phyloP scores from a whole-genome alignment of 2,888 invertebrate genomes.

The Drosophila affinis region DNA sequence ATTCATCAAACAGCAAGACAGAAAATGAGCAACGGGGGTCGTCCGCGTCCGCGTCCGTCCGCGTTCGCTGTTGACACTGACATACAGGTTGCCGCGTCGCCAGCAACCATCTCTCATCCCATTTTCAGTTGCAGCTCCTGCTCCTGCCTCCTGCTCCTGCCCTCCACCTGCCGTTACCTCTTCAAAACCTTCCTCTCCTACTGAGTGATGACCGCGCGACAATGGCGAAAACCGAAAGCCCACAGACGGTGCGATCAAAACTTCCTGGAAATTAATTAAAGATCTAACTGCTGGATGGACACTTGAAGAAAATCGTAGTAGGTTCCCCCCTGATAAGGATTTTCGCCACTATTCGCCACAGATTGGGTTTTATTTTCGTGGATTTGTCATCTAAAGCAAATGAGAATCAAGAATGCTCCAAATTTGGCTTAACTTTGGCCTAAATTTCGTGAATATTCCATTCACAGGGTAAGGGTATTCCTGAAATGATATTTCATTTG shows the following conservation, averaged over 20 bases:
- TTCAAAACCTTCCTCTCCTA: slow-evolving; percentile 44
- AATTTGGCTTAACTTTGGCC: too few species aligned
- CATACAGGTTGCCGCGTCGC: slow-evolving; percentile 59
- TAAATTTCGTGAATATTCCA: too few species aligned
- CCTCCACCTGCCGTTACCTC: background rate
- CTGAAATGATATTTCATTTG: too few species aligned
- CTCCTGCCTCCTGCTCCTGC: slow-evolving; percentile 1
- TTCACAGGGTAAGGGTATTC: too few species aligned
- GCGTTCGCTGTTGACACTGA: slow-evolving; percentile 72
- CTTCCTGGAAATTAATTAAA: slow-evolving; percentile 79
- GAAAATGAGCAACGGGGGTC: slow-evolving; percentile 68
- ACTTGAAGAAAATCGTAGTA: slow-evolving; percentile 31
- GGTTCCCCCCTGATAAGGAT: too few species aligned
- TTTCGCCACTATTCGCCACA: too few species aligned
- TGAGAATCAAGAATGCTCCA: too few species aligned
- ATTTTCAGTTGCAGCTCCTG: slow-evolving; percentile 4
- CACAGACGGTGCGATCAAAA: slow-evolving; percentile 59
- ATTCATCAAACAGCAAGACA: slow-evolving; percentile 78
- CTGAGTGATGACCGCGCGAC: slow-evolving; percentile 78
- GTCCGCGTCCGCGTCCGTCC: background rate
- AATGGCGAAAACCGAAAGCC: slow-evolving; percentile 71
- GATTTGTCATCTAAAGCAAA: too few species aligned
- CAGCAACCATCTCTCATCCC: slow-evolving; percentile 5
- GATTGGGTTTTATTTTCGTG: too few species aligned
- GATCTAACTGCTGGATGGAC: slow-evolving; percentile 55